Base-by-base conservation (phyloP, 2,797 vertebrate genomes). In the Sebastes umbrosus region DNA sequence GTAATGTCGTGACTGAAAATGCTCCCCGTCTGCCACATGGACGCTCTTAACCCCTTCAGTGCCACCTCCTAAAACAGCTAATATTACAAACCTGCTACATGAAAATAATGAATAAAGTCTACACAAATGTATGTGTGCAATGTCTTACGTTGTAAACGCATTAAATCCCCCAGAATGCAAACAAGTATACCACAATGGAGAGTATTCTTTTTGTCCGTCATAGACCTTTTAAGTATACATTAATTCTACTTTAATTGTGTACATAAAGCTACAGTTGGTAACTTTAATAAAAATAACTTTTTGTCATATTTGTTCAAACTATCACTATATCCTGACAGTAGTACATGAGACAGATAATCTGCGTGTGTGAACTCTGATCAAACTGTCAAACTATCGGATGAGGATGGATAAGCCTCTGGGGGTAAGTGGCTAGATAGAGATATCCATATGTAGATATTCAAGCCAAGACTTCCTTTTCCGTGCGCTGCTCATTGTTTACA, bases 1-100 rank as follows among this genome's bases (percentile, higher is more conserved):
- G 67, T 85, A 84, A 88, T 73, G 79, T 72, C 66, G 68, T 79
- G 74, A 69, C 69, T 77, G 50, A 73, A 60, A 46, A 31, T 4
- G 46, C 55, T 79, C 55, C 8, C 62, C 22, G 14, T 25, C 76
- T 82, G 80, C 75, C 77, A 85, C 75, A 73, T 34, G 34, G 34
- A 69, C 4, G 20, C 54, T 24, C n/a, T 60, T 59, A 58, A 75
- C 77, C 62, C 55, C n/a, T 52, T 58, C 60, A 66, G 22, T 46
- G 13, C 9, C 29, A 31, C 12, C 14, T 76, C 52, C 54, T 66
- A 18, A 55, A 55, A 78, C 27, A 65, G 67, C 54, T 75, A 4
- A 72, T 16, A 78, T 75, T 73, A 29, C n/a, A 50, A n/a, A 31
- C 20, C 8, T 12, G 24, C 29, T 20, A 14, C 29, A 7, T 69